Evolutionary conservation across 2,113 vertebrate genomes (phyloP), one percentile per base, ranked within the genome.

Genomic region (Ameiurus melas): DNA sequence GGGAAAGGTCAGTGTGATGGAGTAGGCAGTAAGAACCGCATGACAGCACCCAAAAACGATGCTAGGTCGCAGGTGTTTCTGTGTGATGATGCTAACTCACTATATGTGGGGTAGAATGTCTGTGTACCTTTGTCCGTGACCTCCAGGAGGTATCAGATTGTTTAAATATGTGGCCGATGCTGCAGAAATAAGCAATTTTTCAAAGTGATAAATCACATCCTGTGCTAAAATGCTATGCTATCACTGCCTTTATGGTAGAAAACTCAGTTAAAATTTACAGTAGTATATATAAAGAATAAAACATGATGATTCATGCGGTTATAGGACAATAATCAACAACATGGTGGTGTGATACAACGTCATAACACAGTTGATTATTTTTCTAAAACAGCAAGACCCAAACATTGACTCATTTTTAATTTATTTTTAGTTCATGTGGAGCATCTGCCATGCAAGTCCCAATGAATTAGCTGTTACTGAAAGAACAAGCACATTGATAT

Each of bases 111-210:
- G 81, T 73, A 68, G 78, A 43, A 81, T 81, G 70, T 36, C 55
- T 77, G 43, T 39, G 57, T 62, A 83, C 82, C 87, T 86, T 83
- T 66, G 77, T 89, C 86, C 58, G 47, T 88, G 84, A 85, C 87
- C 75, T 85, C 78, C 86, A 83, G 80, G 22, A 75, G 85, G 22
- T 78, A 92, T 92, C 92, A 77, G 83, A 84, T 91, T 89, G 88
- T 92, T 73, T 86, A 83, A 39, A 68, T 60, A 58, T 81, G 79
- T 75, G 70, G 80, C 62, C 86, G 82, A 43, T 84, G 83, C 73
- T 30, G 39, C 39, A 51, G 16, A 70, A 57, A 87, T 30, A 30
- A 71, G 66, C 79, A 68, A 58, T 43, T 39, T 88, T 64, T 75
- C 27, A 83, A 78, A 77, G 57, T 66, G 68, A 81, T 75, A 73